Evolutionary conservation across 2,797 vertebrate genomes (phyloP), one percentile per base, ranked within the genome.

Genomic region (Esox masquinongy): DNA sequence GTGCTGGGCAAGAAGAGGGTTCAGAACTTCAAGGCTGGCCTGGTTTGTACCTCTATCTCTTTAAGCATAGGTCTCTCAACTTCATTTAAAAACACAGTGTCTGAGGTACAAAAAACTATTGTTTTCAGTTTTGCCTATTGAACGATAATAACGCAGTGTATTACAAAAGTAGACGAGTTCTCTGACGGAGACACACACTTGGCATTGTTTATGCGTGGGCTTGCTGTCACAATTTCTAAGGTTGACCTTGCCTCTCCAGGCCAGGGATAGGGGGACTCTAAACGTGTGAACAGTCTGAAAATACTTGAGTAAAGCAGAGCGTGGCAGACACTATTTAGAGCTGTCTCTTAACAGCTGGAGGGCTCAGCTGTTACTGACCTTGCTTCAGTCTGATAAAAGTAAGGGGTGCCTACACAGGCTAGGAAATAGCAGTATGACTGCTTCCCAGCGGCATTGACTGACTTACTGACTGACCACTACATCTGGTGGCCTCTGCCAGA

Each of bases 1-100:
- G 73, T 80, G 31, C 0, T 97, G 76, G 95, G 94, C 68, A 94
- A 83, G 83, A 96, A 83, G 84, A 94, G 96, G 76, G 95, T 99
- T 77, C 77, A 95, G 80, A 98, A 97, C 90, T 98, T 98, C 72
- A 96, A 96, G 91, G 93, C 92, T 0, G 97, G 96, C 31, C 12
- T 96, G 93, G 97, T 99, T 90, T 79, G 96, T 92, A 78, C 15
- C 29, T 51, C 26, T 29, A 12, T 71, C 29, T 68, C 26, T 24
- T 14, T 26, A 14, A 31, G 26, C 8, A 11, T 43, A 68, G 67
- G 31, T 43, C 26, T 34, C 70, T 34, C 70, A 56, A 34, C 16
- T 1, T 67, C 16, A 16, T 6, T 64, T 64, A 34, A 7, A 67
- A 31, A 36, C 16, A 29, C 22, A 11, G 11, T 47, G n/a, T 69